A percentile compares a stretch with the other conserved stretches of the same genome.
These are phyloP conservation scores for Poicephalus gulielmi DNA, from an alignment of 2,113 vertebrate species.

Conservation along the genomic window DNA sequence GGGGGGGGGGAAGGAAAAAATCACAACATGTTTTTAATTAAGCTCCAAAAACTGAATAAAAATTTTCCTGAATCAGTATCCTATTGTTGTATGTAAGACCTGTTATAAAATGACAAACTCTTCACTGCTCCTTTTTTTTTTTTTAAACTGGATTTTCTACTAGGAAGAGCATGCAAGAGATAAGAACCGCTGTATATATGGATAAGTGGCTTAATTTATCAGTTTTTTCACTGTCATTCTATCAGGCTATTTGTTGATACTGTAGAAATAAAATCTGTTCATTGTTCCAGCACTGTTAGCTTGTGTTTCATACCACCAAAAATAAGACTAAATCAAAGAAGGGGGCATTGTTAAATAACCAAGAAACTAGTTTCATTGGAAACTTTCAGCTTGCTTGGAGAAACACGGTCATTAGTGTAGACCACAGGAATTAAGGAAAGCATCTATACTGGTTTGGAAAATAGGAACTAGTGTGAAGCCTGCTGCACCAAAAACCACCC, in stretches of 20 bases:
- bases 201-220: neutral
- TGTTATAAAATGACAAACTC: neutral
- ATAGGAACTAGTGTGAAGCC: neutral
- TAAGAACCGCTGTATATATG: neutral
- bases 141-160: neutral
- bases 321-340: neutral
- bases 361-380: neutral
- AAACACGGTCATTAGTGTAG: neutral
- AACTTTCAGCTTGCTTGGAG: neutral
- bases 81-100: neutral
- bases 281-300: neutral
- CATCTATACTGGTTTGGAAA: neutral
- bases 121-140: neutral
- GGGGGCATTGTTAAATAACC: neutral
- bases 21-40: neutral
- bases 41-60: neutral
- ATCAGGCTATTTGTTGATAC: neutral
- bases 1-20: no score
- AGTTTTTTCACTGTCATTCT: neutral
- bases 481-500: neutral
- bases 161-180: neutral
- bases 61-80: neutral
- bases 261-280: neutral
- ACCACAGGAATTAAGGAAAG: neutral
- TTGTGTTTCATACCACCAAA: neutral